phyloP scores from a whole-genome alignment of 1,140 invertebrate genomes.

The Diorhabda carinulata region DNA sequence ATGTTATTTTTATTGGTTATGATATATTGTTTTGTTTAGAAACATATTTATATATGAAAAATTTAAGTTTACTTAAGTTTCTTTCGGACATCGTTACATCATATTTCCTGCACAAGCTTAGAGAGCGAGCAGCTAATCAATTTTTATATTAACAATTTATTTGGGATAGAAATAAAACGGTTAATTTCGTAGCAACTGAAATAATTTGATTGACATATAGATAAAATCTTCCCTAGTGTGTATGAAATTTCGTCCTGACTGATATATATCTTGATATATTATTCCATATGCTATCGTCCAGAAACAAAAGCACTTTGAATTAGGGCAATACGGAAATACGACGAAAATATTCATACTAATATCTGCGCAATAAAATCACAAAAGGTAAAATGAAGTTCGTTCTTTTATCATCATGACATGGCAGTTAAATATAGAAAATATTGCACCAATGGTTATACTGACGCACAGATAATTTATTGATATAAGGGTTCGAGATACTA shows the following conservation, averaged over 20 bases:
- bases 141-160: background rate
- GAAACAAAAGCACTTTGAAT: conserved; percentile 4
- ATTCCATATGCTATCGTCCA: conserved; percentile 9
- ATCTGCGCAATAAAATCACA: background rate
- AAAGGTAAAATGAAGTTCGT: conserved; percentile 1
- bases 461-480: background rate
- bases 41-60: too few species aligned
- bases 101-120: too few species aligned
- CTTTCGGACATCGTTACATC: too few species aligned
- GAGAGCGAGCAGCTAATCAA: too few species aligned
- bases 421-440: conserved; percentile 1
- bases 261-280: conserved; percentile 8
- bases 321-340: background rate
- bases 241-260: conserved; percentile 5
- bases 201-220: conserved; percentile 7
- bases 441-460: background rate
- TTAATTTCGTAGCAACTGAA: conserved; percentile 13
- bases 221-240: conserved; percentile 5
- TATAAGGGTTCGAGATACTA: background rate
- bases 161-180: background rate
- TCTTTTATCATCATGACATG: background rate
- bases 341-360: conserved; percentile 3
- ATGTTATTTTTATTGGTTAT: too few species aligned
- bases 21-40: too few species aligned
- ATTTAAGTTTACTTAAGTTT: too few species aligned